phyloP scores from a whole-genome alignment of 2,113 vertebrate genomes.

The Lucifuga dentata region DNA sequence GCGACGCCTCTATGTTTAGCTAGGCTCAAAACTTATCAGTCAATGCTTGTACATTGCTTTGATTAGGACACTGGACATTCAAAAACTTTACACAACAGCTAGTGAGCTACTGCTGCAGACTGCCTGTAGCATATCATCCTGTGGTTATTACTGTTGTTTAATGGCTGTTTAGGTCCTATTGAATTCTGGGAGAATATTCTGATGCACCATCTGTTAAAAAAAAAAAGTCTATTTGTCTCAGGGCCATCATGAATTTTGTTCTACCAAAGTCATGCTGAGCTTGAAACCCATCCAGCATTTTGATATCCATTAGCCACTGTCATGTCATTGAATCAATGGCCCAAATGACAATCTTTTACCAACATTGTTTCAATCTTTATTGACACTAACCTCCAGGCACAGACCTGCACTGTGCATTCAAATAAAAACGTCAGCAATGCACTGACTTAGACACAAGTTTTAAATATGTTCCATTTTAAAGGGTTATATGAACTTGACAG shows the following conservation, averaged over 20 bases:
- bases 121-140: neutral
- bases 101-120: conserved; percentile 2
- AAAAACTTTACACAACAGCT: conserved; percentile 9
- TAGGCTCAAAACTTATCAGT: too few species aligned
- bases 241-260: conserved; percentile 1
- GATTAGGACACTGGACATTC: neutral
- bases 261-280: conserved; percentile 3
- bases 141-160: neutral
- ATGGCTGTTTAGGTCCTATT: neutral
- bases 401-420: conserved; percentile 24
- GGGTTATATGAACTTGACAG: conserved; percentile 4
- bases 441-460: neutral
- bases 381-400: conserved; percentile 40
- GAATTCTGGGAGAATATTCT: conserved; percentile 9
- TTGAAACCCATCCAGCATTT: conserved; percentile 13
- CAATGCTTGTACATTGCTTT: neutral
- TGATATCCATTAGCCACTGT: neutral
- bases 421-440: conserved; percentile 17
- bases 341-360: conserved; percentile 64
- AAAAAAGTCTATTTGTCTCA: too few species aligned
- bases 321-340: conserved; percentile 51
- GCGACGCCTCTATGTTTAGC: too few species aligned
- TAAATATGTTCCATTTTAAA: conserved; percentile 12
- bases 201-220: conserved; percentile 18
- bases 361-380: conserved; percentile 56